phyloP scores from a whole-genome alignment of 2,113 vertebrate species.

The Corythaixoides concolor region DNA sequence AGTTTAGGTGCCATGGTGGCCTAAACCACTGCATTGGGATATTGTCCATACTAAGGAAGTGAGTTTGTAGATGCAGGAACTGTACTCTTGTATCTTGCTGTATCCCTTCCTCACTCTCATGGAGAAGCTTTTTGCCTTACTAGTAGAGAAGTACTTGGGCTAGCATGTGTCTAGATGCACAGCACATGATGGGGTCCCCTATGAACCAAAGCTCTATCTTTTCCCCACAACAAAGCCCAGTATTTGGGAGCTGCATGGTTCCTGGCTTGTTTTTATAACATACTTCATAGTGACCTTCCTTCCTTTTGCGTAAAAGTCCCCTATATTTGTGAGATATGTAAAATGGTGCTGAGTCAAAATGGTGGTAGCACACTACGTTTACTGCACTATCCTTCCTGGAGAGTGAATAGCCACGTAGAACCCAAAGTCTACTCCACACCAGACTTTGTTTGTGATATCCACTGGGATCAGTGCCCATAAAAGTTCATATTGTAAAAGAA shows the following conservation, averaged over 20 bases:
- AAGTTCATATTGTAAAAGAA: background rate
- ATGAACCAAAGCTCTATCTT: background rate
- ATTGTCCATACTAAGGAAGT: background rate
- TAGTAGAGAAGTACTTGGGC: background rate
- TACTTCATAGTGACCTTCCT: background rate
- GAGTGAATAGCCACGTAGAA: background rate
- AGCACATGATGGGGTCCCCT: rapidly evolving
- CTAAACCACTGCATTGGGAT: too few species aligned
- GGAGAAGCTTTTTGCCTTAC: background rate
- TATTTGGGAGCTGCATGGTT: background rate
- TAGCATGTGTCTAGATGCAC: background rate
- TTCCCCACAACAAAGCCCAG: background rate
- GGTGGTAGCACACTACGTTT: background rate
- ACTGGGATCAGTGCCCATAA: background rate
- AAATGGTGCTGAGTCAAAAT: background rate
- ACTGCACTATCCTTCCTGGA: background rate
- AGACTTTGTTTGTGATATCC: background rate
- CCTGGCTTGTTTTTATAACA: background rate
- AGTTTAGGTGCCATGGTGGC: too few species aligned
- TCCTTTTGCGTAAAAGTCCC: background rate
- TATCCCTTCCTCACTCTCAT: background rate
- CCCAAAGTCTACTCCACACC: background rate
- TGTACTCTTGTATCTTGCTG: background rate
- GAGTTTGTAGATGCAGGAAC: background rate
- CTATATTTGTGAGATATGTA: background rate